Evolutionary conservation across 2,888 invertebrate genomes (phyloP).

Genomic region (Emmelina monodactyla): DNA sequence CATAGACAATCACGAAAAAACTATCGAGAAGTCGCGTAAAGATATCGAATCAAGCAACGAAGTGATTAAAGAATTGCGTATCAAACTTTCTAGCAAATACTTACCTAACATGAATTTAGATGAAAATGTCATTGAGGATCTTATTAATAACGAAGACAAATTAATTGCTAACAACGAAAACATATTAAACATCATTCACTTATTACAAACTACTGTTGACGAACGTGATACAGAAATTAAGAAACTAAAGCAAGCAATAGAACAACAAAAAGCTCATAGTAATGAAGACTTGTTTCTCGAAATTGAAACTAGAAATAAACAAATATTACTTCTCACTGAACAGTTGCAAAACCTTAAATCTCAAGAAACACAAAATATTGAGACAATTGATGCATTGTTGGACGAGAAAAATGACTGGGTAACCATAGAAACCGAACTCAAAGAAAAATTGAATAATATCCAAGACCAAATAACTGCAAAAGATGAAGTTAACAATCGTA

Average conservation of each 20-base stretch:
- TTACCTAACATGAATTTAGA: conserved; percentile 21
- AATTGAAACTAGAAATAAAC: conserved; percentile 24
- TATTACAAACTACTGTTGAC: conserved; percentile 31
- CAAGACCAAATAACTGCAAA: conserved; percentile 20
- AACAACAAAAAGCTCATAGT: too few relatives aligned
- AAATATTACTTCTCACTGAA: conserved; percentile 23
- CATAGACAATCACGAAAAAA: conserved; percentile 32
- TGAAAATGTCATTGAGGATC: conserved; percentile 29
- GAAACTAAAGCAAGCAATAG: conserved; percentile 24
- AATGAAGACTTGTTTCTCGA: too few relatives aligned
- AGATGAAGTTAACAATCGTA: conserved; percentile 20
- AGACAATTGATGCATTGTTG: conserved; percentile 24
- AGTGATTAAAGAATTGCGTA: conserved; percentile 38
- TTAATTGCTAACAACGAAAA: conserved; percentile 48
- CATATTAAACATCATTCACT: conserved; percentile 40
- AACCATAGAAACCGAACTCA: conserved; percentile 21
- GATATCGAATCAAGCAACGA: conserved; percentile 38
- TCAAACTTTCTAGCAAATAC: conserved; percentile 29
- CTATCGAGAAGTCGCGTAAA: conserved; percentile 25
- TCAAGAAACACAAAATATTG: conserved; percentile 22
- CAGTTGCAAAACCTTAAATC: conserved; percentile 22
- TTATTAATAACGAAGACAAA: conserved; percentile 42
- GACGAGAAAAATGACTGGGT: conserved; percentile 21
- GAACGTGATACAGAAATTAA: conserved; percentile 34
- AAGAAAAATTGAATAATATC: conserved; percentile 19